Percentiles rank a stretch among this genome's conserved stretches.
phyloP scores from a whole-genome alignment of 1,140 invertebrate species.

The Eulimnadia texana region DNA sequence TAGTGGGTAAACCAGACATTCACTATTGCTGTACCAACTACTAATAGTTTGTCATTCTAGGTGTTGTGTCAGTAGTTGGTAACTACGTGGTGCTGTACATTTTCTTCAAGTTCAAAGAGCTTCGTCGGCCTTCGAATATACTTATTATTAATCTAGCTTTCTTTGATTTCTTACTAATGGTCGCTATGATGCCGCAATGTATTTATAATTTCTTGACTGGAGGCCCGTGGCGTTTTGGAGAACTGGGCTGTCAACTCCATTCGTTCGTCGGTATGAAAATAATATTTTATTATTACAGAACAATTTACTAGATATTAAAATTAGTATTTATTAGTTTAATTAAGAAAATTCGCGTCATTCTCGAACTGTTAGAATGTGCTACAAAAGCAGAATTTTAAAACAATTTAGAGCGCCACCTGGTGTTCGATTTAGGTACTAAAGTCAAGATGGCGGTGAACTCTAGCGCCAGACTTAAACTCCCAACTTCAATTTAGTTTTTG shows the following conservation, averaged over 20 bases:
- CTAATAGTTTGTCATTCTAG: neutral
- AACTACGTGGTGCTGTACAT: slow-evolving; percentile 19
- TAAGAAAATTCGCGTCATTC: too few relatives aligned
- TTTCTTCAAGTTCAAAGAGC: slow-evolving; percentile 26
- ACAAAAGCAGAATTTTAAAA: too few relatives aligned
- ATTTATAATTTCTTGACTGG: slow-evolving; percentile 22
- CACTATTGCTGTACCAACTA: neutral
- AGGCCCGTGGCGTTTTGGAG: slow-evolving; percentile 20
- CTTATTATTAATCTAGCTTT: slow-evolving; percentile 72
- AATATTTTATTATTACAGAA: neutral
- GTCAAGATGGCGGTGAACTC: too few relatives aligned
- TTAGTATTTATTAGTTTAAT: neutral
- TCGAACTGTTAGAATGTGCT: too few relatives aligned
- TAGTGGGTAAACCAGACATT: slow-evolving; percentile 9
- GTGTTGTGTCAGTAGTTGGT: slow-evolving; percentile 8
- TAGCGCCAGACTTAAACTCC: too few relatives aligned
- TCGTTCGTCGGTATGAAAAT: slow-evolving; percentile 17
- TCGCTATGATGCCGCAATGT: slow-evolving; percentile 28
- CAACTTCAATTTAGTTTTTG: too few relatives aligned
- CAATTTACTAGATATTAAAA: neutral
- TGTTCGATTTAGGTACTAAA: too few relatives aligned
- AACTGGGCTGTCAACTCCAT: slow-evolving; percentile 19
- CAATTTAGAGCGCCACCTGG: too few relatives aligned
- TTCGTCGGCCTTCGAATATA: slow-evolving; percentile 69
- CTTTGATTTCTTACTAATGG: slow-evolving; percentile 79